phyloP scores from a whole-genome alignment of 2,113 vertebrate species.

The Fulica atra region DNA sequence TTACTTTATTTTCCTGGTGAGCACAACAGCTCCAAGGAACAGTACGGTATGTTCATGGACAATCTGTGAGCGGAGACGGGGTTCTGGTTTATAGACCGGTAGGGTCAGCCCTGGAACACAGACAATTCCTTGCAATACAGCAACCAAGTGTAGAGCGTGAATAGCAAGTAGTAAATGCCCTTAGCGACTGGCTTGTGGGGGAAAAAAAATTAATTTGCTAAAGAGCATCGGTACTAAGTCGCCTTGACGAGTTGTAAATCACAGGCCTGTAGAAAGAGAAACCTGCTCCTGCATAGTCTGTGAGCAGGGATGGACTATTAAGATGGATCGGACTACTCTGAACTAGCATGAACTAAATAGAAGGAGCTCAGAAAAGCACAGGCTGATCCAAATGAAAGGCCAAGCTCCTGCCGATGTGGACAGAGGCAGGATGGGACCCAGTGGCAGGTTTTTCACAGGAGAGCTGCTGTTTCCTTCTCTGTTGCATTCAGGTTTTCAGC shows the following conservation, averaged over 20 bases:
- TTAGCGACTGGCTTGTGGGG: background rate
- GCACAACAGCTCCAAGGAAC: background rate
- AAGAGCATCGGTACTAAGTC: background rate
- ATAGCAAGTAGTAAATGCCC: background rate
- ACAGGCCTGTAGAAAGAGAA: background rate
- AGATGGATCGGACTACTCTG: background rate
- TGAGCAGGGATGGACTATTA: background rate
- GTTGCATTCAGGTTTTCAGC: background rate
- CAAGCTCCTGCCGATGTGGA: background rate
- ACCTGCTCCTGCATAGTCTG: background rate
- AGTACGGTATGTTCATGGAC: background rate
- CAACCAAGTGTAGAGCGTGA: rapidly evolving
- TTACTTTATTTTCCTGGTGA: background rate
- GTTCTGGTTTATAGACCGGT: background rate
- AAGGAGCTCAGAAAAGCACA: background rate
- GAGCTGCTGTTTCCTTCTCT: background rate
- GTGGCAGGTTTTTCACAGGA: background rate
- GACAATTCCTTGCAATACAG: background rate
- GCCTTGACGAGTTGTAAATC: slow-evolving; percentile 28
- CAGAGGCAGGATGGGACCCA: background rate
- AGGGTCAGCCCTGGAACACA: background rate
- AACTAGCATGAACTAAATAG: background rate
- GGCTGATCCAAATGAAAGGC: background rate
- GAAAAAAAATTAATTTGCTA: slow-evolving; percentile 51
- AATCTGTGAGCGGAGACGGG: background rate